Evolutionary conservation across 2,797 vertebrate genomes (phyloP).

Genomic region (Chelmon rostratus): DNA sequence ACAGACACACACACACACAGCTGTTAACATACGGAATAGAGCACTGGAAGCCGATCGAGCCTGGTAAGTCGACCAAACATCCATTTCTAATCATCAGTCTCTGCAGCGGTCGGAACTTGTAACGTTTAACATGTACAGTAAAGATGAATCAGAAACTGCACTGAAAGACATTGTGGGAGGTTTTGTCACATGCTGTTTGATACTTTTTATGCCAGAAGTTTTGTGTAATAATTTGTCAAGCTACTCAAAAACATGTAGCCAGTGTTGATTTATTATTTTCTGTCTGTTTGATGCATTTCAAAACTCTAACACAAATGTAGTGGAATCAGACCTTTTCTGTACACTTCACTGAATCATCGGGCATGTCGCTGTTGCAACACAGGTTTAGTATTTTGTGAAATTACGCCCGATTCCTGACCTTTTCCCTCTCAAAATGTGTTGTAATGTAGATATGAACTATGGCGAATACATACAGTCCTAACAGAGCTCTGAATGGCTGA

Average conservation of each 20-base stretch:
- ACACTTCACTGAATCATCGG: background rate
- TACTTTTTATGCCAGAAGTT: background rate
- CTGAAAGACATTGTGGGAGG: background rate
- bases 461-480: background rate
- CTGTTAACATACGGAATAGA: constrained; percentile 33
- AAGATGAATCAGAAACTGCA: background rate
- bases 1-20: constrained; percentile 42
- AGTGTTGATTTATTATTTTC: background rate
- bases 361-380: background rate
- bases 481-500: background rate
- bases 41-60: background rate
- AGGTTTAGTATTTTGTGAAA: background rate
- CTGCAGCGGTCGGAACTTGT: background rate
- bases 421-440: background rate
- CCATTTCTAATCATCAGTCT: background rate
- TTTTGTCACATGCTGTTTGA: background rate
- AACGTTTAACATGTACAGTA: background rate
- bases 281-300: background rate
- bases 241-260: background rate
- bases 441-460: background rate
- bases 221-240: background rate
- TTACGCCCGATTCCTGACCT: background rate
- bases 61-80: constrained; percentile 56
- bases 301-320: background rate
- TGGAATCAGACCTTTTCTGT: background rate